phyloP scores from a whole-genome alignment of 2,888 invertebrate species.

The Agriopis leucophaearia region DNA sequence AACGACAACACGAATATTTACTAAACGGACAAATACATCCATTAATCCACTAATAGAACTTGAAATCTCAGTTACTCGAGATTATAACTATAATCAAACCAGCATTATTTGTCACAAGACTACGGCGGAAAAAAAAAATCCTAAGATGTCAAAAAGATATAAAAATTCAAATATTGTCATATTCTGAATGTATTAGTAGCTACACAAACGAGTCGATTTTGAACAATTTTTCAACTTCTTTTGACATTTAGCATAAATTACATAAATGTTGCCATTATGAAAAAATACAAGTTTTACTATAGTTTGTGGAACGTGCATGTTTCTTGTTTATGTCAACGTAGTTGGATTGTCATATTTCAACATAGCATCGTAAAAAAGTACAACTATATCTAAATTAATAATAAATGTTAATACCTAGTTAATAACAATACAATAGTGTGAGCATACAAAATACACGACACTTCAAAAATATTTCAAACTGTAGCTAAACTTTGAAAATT shows the following conservation, averaged over 20 bases:
- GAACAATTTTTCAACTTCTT: too few relatives aligned
- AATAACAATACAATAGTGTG: slow-evolving; percentile 12
- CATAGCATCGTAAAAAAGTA: not conserved
- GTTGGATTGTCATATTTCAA: not conserved
- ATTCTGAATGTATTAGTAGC: too few relatives aligned
- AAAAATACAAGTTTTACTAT: too few relatives aligned
- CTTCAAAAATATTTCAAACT: slow-evolving; percentile 4
- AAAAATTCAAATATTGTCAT: too few relatives aligned
- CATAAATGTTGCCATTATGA: too few relatives aligned
- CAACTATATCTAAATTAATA: slow-evolving; percentile 12
- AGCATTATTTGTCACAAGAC: too few relatives aligned
- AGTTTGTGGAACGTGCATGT: not conserved
- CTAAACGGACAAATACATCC: not conserved
- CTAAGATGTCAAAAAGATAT: too few relatives aligned
- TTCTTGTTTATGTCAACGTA: not conserved
- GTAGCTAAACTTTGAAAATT: slow-evolving; percentile 11
- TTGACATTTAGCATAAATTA: too few relatives aligned
- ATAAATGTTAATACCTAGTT: slow-evolving; percentile 13
- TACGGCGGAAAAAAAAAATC: too few relatives aligned
- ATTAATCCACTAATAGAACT: not conserved
- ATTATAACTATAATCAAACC: too few relatives aligned
- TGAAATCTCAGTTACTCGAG: not conserved
- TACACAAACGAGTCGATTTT: too few relatives aligned
- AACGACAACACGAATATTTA: not conserved
- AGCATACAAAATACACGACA: slow-evolving; percentile 20